phyloP scores from a whole-genome alignment of 2,888 invertebrate genomes.

The Pyrrhosoma nymphula region DNA sequence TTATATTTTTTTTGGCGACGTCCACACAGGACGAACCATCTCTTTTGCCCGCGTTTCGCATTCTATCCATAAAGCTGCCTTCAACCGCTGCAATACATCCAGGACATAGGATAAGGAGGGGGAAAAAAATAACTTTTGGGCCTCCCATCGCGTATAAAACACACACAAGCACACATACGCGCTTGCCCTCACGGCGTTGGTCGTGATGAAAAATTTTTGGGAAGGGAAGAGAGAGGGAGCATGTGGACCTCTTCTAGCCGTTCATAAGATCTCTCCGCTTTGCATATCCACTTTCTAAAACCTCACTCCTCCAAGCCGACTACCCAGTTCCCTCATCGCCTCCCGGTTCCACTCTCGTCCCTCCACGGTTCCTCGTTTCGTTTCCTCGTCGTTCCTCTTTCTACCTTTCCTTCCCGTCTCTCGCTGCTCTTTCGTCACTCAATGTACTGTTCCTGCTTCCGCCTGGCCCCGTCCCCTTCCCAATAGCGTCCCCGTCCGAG shows the following conservation, averaged over 20 bases:
- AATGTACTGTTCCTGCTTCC: neutral
- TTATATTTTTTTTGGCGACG: neutral
- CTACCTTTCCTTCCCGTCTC: neutral
- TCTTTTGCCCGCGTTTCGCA: neutral
- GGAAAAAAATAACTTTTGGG: neutral
- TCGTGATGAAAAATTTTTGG: slow-evolving; percentile 39
- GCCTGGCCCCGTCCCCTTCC: neutral
- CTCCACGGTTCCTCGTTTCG: neutral
- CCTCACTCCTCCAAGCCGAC: neutral
- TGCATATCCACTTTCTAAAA: slow-evolving; percentile 38
- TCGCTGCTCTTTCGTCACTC: neutral
- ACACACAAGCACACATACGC: neutral
- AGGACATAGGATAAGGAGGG: neutral
- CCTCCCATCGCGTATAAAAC: slow-evolving; percentile 6
- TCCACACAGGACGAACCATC: neutral
- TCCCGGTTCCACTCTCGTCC: neutral
- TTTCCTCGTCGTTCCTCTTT: neutral
- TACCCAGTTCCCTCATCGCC: neutral
- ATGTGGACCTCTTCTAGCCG: neutral
- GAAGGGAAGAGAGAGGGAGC: neutral
- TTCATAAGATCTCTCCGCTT: slow-evolving; percentile 37
- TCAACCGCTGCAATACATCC: neutral
- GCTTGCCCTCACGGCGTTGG: neutral
- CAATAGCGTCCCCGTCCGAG: neutral
- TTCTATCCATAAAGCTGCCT: slow-evolving; percentile 22